Conservation (phyloP, 2,888 invertebrate species). For the Zaprionus obscuricornis region DNA sequence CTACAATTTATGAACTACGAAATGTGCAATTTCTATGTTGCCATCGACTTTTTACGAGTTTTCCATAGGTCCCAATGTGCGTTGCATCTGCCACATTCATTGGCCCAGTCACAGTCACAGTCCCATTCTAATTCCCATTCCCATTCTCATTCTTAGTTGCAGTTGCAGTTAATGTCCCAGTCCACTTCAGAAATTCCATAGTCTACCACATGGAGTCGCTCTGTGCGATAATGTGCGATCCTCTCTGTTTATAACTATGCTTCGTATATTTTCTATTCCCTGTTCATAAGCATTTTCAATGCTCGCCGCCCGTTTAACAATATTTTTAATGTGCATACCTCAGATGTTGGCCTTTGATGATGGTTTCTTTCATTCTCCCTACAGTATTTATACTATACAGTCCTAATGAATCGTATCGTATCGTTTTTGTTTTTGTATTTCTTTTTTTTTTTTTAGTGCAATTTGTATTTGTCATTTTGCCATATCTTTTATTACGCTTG, state of each 20-base stretch:
- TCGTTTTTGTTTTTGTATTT: constrained; percentile 20
- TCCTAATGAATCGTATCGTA: too few species aligned
- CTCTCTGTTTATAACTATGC: not conserved
- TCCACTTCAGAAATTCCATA: constrained; percentile 71
- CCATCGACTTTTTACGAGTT: constrained; percentile 61
- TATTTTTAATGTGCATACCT: constrained; percentile 66
- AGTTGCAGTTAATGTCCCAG: constrained; percentile 28
- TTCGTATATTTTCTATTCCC: constrained; percentile 18
- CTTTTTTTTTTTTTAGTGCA: constrained; percentile 3
- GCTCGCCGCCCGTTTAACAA: constrained; percentile 44
- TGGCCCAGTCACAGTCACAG: constrained; percentile 49
- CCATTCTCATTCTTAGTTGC: constrained; percentile 46
- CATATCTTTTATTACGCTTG: constrained; percentile 40
- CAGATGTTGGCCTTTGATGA: constrained; percentile 67
- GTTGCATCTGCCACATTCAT: constrained; percentile 59
- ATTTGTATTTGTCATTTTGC: constrained; percentile 30
- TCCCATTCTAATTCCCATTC: too few species aligned
- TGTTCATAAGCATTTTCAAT: constrained; percentile 34
- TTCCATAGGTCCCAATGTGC: constrained; percentile 70
- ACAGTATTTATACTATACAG: too few species aligned
- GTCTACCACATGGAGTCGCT: constrained; percentile 67
- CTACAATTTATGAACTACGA: constrained; percentile 67
- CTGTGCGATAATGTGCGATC: too few species aligned
- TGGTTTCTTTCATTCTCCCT: constrained; percentile 5
- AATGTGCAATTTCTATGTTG: constrained; percentile 72